Percentiles rank a stretch among this genome's conserved stretches.
Evolutionary conservation across 2,888 invertebrate genomes (phyloP).

Genomic region (Cremastinae sp.): DNA sequence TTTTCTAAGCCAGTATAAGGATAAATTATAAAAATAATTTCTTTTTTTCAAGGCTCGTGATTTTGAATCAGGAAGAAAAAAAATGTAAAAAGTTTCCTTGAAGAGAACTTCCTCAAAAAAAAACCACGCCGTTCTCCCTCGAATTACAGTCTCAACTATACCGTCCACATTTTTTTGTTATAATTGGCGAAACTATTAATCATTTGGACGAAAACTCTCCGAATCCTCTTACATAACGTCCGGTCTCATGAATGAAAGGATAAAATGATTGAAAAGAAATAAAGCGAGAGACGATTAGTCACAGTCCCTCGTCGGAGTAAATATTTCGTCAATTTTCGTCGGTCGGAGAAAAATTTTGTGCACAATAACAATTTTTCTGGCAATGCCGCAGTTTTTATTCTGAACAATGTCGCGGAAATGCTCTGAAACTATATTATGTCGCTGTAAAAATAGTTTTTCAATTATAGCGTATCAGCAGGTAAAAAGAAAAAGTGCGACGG

Average conservation of each 20-base stretch:
- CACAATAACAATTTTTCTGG: not conserved
- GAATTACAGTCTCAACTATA: conserved; percentile 10
- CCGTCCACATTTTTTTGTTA: conserved; percentile 5
- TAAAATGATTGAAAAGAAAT: not conserved
- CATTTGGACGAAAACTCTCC: conserved; percentile 20
- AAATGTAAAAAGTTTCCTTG: conserved; percentile 14
- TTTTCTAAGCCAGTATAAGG: conserved; percentile 22
- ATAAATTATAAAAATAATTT: conserved; percentile 29
- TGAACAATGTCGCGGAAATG: too few relatives aligned
- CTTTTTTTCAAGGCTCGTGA: conserved; percentile 46
- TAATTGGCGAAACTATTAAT: conserved; percentile 48
- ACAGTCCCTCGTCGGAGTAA: not conserved
- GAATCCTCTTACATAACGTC: conserved; percentile 10
- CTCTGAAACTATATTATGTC: too few relatives aligned
- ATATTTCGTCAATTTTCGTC: not conserved
- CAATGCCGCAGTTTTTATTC: too few relatives aligned
- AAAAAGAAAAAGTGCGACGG: not conserved
- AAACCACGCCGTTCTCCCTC: conserved; percentile 14
- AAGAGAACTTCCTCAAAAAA: conserved; percentile 30
- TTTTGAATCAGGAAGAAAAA: not conserved
- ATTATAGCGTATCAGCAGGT: too few relatives aligned
- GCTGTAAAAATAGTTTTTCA: too few relatives aligned
- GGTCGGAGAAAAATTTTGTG: not conserved
- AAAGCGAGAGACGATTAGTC: conserved; percentile 16
- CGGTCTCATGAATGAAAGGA: conserved; percentile 24